Conservation (phyloP, 92 coral and sea anemone genomes). For the Metridium senile region DNA sequence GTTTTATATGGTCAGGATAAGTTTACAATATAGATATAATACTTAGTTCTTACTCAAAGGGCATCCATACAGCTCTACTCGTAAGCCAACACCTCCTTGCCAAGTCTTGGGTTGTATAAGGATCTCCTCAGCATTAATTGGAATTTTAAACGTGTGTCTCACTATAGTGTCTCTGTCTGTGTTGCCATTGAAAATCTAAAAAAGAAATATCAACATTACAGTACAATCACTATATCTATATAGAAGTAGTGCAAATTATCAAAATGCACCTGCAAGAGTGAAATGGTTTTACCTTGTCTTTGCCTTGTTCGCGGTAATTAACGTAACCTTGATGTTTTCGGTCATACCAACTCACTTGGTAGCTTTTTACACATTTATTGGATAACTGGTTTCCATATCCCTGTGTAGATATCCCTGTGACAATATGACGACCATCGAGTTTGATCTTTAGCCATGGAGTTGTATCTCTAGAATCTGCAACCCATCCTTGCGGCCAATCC, state of each 20-base stretch:
- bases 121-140: conserved; percentile 53
- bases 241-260: too few relatives aligned
- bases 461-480: conserved; percentile 55
- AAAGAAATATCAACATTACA: not conserved
- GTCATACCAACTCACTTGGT: conserved; percentile 60
- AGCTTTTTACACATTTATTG: conserved; percentile 68
- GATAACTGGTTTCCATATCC: conserved; percentile 67
- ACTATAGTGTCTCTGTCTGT: conserved; percentile 59
- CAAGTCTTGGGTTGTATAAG: conserved; percentile 50
- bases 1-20: too few relatives aligned
- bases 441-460: conserved; percentile 70
- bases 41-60: conserved; percentile 36
- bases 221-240: too few relatives aligned
- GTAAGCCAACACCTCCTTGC: conserved; percentile 61
- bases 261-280: not conserved
- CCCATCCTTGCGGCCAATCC: conserved; percentile 78
- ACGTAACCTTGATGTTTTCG: conserved; percentile 35
- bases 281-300: conserved; percentile 44
- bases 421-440: conserved; percentile 39
- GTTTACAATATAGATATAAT: too few relatives aligned
- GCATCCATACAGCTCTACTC: conserved; percentile 71
- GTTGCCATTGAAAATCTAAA: conserved; percentile 59
- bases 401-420: conserved; percentile 69
- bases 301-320: conserved; percentile 61
- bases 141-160: conserved; percentile 56